Conservation (phyloP, 2,888 invertebrate species). For the Himalopsyche tibetana region DNA sequence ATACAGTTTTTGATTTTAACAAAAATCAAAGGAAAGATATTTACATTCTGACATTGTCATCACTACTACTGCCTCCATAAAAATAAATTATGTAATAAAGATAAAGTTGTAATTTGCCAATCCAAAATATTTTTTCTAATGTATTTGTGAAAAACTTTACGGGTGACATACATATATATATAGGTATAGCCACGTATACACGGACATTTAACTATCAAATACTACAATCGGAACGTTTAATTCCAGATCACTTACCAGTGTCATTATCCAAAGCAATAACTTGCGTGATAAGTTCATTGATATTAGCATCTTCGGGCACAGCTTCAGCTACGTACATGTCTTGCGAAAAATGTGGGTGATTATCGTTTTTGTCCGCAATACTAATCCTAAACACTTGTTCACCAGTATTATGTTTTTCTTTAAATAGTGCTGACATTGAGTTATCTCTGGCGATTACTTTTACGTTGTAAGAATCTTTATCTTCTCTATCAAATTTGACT, state of each 20-base stretch:
- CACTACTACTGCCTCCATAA: no score
- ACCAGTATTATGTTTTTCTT: conserved; percentile 83
- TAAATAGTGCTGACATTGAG: conserved; percentile 86
- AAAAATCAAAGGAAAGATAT: no score
- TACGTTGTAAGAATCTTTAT: conserved; percentile 89
- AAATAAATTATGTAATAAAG: no score
- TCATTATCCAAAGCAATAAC: conserved; percentile 93
- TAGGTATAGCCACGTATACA: no score
- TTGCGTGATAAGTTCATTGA: conserved; percentile 88
- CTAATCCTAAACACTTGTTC: conserved; percentile 91
- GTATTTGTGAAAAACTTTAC: no score
- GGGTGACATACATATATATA: no score
- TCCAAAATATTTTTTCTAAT: no score
- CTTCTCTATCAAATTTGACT: conserved; percentile 91
- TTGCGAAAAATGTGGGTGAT: conserved; percentile 92
- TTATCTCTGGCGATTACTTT: conserved; percentile 94
- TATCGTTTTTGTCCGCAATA: conserved; percentile 97
- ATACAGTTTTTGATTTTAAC: no score
- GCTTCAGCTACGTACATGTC: conserved; percentile 84
- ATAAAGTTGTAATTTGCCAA: no score
- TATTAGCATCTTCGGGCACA: conserved; percentile 89
- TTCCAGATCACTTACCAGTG: conserved; percentile 76
- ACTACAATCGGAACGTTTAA: no score
- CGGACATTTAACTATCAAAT: no score
- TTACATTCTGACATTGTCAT: no score